Base-by-base conservation (phyloP, 2,113 vertebrate species). In the Pitta sordida region DNA sequence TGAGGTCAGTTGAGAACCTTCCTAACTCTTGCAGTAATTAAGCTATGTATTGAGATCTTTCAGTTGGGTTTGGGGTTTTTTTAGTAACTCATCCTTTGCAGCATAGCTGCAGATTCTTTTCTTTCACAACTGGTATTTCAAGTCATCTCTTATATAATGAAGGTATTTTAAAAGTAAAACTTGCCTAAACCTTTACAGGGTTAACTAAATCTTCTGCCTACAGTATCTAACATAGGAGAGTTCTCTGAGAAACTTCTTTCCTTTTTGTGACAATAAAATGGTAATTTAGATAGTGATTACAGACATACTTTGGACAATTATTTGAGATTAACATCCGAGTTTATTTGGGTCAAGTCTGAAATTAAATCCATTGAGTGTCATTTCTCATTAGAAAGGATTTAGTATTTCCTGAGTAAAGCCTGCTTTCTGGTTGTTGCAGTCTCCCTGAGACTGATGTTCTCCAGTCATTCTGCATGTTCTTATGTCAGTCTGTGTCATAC, bases 401-500 rank as follows among this genome's bases (percentile, higher is more conserved):
- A 34, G n/a, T n/a, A n/a, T 64, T 77, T 76, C 12, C 34, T 39
- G 23, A 55, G 27, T 37, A 34, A 62, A 44, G 51, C 27, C 16
- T 1, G 0, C n/a, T 34, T 59, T 48, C 39, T 59, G 63, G 37
- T 49, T 58, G 13, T 36, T 52, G 39, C 21, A 29, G 0, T 69
- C 49, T 68, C 20, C 74, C 46, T 15, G 10, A 20, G 37, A 58
- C 30, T 14, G 13, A 26, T 3, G 7, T 39, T 23, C 23, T 68
- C 23, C 41, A 18, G 11, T 39, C 27, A 22, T 30, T 63, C 37
- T 44, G 43, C 32, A 8, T 30, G 43, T 44, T 69, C 27, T 21
- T 22, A 43, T 1, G 2, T 37, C 41, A 55, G 13, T 3, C 0
- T 37, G 23, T 39, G 23, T 59, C 1, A 0, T 21, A 4, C 29